A percentile compares a stretch with the other conserved stretches of the same genome.
phyloP scores from a whole-genome alignment of 37 sponge, comb jelly and placozoan species.

The Haliclona indistincta region DNA sequence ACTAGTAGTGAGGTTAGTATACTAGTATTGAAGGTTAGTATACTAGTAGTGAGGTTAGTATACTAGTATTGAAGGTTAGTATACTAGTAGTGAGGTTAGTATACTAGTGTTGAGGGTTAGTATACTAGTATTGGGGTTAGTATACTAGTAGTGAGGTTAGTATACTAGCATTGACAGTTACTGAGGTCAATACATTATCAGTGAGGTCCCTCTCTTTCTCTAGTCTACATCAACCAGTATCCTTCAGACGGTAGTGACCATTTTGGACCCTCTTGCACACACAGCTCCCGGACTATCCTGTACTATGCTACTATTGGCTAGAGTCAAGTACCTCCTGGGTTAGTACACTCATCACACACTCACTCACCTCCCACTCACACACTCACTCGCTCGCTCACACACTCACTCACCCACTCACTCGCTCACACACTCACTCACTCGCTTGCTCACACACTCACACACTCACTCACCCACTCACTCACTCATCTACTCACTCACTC shows the following conservation, averaged over 20 bases:
- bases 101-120: too few relatives aligned
- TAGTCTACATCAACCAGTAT: slow-evolving; percentile 22
- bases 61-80: too few relatives aligned
- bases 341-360: slow-evolving; percentile 9
- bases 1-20: too few relatives aligned
- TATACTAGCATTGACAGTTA: not conserved
- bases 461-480: not conserved
- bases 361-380: not conserved
- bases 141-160: not conserved
- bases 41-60: too few relatives aligned
- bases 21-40: too few relatives aligned
- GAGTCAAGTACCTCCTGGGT: slow-evolving; percentile 90
- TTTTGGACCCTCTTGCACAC: slow-evolving; percentile 69
- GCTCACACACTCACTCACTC: not conserved
- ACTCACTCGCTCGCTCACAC: not conserved
- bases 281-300: slow-evolving; percentile 76
- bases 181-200: too few relatives aligned
- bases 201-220: slow-evolving; percentile 40
- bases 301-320: slow-evolving; percentile 69
- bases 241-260: slow-evolving; percentile 44
- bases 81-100: too few relatives aligned
- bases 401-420: not conserved
- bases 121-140: too few relatives aligned
- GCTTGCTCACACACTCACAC: not conserved
- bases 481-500: slow-evolving; percentile 4